Evolutionary conservation across 2,797 vertebrate genomes (phyloP).

Genomic region (Rachycentron canadum): DNA sequence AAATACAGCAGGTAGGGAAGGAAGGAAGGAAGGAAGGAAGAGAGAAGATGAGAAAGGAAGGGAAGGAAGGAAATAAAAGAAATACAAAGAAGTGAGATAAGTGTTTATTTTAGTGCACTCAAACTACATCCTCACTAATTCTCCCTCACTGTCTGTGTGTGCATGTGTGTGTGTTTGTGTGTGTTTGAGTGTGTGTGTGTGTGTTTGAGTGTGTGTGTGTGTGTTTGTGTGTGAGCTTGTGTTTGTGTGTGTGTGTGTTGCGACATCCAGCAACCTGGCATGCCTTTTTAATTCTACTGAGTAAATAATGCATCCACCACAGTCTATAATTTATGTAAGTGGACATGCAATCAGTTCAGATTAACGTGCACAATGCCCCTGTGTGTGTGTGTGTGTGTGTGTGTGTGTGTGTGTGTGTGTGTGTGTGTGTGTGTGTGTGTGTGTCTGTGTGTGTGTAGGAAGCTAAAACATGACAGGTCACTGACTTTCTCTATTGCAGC

Average conservation of each 20-base stretch:
- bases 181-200: conserved; percentile 33
- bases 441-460: conserved; percentile 40
- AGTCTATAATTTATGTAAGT: conserved; percentile 88
- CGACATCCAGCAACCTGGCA: conserved; percentile 72
- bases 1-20: not conserved
- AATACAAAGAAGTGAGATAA: not conserved
- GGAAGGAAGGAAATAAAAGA: not conserved
- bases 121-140: conserved; percentile 30
- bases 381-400: conserved; percentile 49
- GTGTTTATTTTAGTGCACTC: conserved; percentile 34
- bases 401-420: conserved; percentile 42
- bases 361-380: conserved; percentile 78
- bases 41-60: not conserved
- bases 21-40: not conserved
- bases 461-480: conserved; percentile 72
- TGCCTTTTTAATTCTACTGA: conserved; percentile 82
- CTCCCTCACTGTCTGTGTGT: not conserved
- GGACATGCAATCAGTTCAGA: conserved; percentile 88
- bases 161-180: not conserved
- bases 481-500: conserved; percentile 61
- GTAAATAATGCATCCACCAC: conserved; percentile 83
- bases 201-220: conserved; percentile 32
- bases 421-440: conserved; percentile 40
- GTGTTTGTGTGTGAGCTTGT: conserved; percentile 47
- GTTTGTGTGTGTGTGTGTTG: conserved; percentile 66